These are phyloP conservation scores for Montipora efflorescens DNA, from an alignment of 64 coral and sea anemone species.

Conservation along the genomic window DNA sequence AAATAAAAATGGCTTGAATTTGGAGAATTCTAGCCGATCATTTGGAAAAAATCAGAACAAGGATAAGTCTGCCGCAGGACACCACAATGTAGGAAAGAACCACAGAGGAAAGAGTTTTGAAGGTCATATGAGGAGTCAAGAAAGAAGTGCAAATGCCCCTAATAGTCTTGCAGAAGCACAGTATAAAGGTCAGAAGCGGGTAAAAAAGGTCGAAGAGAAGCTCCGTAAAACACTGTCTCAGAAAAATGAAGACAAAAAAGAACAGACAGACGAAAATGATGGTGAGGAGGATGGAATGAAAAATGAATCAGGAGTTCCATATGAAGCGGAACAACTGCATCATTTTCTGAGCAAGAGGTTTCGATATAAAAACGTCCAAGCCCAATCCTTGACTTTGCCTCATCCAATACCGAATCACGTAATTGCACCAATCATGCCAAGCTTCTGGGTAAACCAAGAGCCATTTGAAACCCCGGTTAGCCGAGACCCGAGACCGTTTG, in stretches of 20 bases:
- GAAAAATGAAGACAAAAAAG: neutral
- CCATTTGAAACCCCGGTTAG: neutral
- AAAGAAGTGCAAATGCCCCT: neutral
- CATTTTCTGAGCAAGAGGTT: neutral
- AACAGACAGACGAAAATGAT: neutral
- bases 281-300: neutral
- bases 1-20: neutral
- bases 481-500: neutral
- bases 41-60: neutral
- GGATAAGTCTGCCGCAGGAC: neutral
- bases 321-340: neutral
- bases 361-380: neutral
- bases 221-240: neutral
- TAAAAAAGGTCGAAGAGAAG: neutral
- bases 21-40: neutral
- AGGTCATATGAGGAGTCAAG: neutral
- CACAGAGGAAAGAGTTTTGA: neutral
- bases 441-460: neutral
- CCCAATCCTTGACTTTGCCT: neutral
- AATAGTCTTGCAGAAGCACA: neutral
- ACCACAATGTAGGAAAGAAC: neutral
- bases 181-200: neutral
- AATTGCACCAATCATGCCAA: neutral
- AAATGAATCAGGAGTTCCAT: neutral
- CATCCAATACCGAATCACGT: slow-evolving; percentile 1